Conservation (phyloP, 2,888 invertebrate genomes). For the Tridacna crocea region DNA sequence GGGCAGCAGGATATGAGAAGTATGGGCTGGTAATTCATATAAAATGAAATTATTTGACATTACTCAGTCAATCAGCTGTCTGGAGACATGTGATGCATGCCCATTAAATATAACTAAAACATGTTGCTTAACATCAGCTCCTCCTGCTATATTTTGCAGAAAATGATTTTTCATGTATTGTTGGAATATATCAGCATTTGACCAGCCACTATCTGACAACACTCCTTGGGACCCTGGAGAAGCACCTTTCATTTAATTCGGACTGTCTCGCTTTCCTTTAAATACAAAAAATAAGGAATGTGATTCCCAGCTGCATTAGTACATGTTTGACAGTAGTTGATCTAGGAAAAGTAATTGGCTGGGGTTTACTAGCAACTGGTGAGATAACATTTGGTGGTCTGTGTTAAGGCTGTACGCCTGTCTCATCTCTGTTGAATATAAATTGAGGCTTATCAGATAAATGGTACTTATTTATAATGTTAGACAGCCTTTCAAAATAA, state of each 20-base stretch:
- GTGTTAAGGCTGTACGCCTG: too few relatives aligned
- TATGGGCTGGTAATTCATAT: not conserved
- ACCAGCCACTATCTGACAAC: not conserved
- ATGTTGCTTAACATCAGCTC: not conserved
- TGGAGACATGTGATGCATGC: not conserved
- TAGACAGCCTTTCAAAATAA: not conserved
- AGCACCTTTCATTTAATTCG: not conserved
- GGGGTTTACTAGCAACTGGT: not conserved
- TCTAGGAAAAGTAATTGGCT: not conserved
- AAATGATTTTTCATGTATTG: not conserved
- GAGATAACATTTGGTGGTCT: not conserved
- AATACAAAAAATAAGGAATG: not conserved
- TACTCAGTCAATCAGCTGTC: not conserved
- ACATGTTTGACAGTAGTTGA: not conserved
- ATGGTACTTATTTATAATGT: not conserved
- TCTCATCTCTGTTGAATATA: too few relatives aligned
- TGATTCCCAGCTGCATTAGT: not conserved
- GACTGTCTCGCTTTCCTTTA: not conserved
- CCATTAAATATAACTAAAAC: not conserved
- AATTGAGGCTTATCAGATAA: not conserved
- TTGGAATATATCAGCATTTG: not conserved
- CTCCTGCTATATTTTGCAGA: not conserved
- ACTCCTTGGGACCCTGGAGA: not conserved
- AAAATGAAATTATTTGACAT: not conserved
- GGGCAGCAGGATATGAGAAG: conserved; percentile 1